Base-by-base conservation (phyloP, 2,888 invertebrate genomes). In the Amorpha juglandis region DNA sequence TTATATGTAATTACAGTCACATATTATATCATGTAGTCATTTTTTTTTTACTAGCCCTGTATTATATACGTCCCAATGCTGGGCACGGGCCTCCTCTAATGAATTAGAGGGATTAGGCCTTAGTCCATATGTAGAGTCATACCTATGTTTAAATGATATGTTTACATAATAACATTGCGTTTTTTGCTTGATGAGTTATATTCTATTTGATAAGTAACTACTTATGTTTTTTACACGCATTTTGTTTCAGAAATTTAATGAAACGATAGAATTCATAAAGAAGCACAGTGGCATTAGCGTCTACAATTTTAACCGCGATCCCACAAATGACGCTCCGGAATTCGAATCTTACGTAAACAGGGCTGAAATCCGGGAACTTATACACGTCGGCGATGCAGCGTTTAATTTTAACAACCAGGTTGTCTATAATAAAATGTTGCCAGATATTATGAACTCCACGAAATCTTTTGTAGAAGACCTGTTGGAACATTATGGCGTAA, bases 401-500 rank as follows among this genome's bases (percentile, higher is more conserved):
- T 89, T 83, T 42, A 62, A 80, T 62, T 73, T 77, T 9, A 78
- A 86, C 78, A 88, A 92, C 69, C 84, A 85, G 63, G 63, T 75
- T 11, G 97, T 97, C 0, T 96, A 96, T 80, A 73, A 87, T 33
- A 93, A 95, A 74, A 88, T 97, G 72, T 82, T 94, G 67, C 87
- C 90, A 7, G 97, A 97, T 80, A 88, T 96, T 35, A 95, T 96
- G 94, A 94, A 95, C 72, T 95, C 95, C 0, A 94, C 96, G 1
- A 95, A 95, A 67, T 91, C 94, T 0, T 94, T 94, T 85, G 80
- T 96, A 27, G 92, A 94, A 38, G 94, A 94, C 73, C 80, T 96
- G 14, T 77, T 95, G 12, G 92, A 94, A 50, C 84, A 95, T 77
- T 96, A 96, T 75, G 90, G 92, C 76, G 95, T 97, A 19, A 82